phyloP scores from a whole-genome alignment of 2,797 vertebrate species.

The Fistularia tabacaria region DNA sequence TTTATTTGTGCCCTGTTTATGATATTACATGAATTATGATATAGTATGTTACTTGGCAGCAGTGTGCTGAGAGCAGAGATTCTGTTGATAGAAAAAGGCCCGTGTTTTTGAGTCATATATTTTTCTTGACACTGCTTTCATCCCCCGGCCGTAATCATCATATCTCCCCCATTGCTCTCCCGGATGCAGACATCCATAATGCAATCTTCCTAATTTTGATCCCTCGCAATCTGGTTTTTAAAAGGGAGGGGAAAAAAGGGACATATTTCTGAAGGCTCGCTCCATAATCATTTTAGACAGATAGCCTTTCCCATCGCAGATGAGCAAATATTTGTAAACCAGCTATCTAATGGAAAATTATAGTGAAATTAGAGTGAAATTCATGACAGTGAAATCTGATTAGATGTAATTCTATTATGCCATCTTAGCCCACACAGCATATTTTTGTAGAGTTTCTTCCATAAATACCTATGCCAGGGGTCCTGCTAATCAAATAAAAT shows the following conservation, averaged over 20 bases:
- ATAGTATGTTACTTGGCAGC: slow-evolving; percentile 50
- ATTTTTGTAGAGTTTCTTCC: slow-evolving; percentile 99
- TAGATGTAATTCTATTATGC: slow-evolving; percentile 99
- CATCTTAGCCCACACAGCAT: slow-evolving; percentile 99
- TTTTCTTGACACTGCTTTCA: slow-evolving; percentile 83
- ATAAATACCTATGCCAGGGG: slow-evolving; percentile 99
- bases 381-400: slow-evolving; percentile 99
- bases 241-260: slow-evolving; percentile 77
- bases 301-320: slow-evolving; percentile 99
- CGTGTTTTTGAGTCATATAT: slow-evolving; percentile 78
- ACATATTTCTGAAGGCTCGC: slow-evolving; percentile 83
- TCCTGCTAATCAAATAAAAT: slow-evolving; percentile 99
- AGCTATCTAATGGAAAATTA: slow-evolving; percentile 99
- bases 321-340: slow-evolving; percentile 99
- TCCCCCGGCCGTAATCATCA: slow-evolving; percentile 81
- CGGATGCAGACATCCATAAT: slow-evolving; percentile 86
- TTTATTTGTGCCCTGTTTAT: slow-evolving; percentile 39
- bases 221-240: slow-evolving; percentile 85
- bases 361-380: slow-evolving; percentile 99
- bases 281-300: slow-evolving; percentile 99
- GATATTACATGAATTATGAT: slow-evolving; percentile 62
- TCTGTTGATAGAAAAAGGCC: slow-evolving; percentile 68
- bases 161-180: slow-evolving; percentile 81
- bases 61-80: slow-evolving; percentile 71
- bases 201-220: slow-evolving; percentile 85